Conservation (phyloP, 2,113 vertebrate genomes). For the Nyctibius bracteatus region DNA sequence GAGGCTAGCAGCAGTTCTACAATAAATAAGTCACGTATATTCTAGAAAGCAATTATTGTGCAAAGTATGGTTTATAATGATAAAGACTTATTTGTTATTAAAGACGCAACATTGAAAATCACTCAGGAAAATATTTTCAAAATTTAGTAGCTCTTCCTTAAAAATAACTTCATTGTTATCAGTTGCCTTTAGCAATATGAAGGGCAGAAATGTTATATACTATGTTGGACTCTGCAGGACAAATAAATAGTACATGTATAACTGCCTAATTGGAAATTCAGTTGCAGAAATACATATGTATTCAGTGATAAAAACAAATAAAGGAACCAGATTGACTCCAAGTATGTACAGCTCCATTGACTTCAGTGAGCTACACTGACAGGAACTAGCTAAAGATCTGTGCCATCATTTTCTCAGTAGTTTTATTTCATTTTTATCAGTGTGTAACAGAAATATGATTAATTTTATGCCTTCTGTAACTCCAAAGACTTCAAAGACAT, state of each 20-base stretch:
- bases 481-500: not conserved
- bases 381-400: not conserved
- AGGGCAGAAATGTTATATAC: not conserved
- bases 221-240: not conserved
- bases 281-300: not conserved
- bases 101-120: not conserved
- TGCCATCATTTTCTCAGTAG: not conserved
- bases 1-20: not conserved
- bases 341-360: not conserved
- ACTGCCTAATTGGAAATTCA: not conserved
- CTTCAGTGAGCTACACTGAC: not conserved
- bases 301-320: not conserved
- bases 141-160: not conserved
- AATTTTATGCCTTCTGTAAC: not conserved
- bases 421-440: not conserved
- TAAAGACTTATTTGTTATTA: not conserved
- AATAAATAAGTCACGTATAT: not conserved
- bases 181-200: not conserved
- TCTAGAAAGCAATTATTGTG: not conserved
- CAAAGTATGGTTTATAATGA: not conserved
- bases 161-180: not conserved
- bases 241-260: not conserved
- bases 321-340: not conserved
- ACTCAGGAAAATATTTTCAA: not conserved
- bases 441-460: not conserved